These are phyloP conservation scores for Pocillopora grandis DNA, from an alignment of 92 coral and sea anemone genomes.

Conservation along the genomic window DNA sequence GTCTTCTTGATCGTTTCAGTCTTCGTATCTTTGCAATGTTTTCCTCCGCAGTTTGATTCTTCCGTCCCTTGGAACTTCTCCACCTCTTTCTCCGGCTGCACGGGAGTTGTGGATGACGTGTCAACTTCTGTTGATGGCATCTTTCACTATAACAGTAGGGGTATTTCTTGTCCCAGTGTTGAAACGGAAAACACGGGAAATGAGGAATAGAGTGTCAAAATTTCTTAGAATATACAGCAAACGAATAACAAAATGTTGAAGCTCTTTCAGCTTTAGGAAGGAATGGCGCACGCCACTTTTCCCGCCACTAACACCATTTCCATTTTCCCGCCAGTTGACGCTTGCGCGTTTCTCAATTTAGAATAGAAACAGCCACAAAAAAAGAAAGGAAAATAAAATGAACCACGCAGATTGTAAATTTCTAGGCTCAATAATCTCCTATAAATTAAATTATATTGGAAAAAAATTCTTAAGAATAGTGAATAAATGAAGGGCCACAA, in stretches of 20 bases:
- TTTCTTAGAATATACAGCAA: not conserved
- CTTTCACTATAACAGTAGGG: not conserved
- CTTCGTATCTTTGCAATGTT: conserved; percentile 21
- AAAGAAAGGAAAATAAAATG: too few species aligned
- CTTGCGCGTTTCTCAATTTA: not conserved
- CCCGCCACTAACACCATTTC: conserved; percentile 20
- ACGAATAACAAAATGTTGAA: not conserved
- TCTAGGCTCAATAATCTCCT: too few species aligned
- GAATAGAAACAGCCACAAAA: too few species aligned
- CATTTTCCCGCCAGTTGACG: conserved; percentile 11
- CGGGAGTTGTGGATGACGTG: conserved; percentile 25
- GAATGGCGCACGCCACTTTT: conserved; percentile 11
- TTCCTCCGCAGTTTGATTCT: conserved; percentile 18
- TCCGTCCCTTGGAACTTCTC: conserved; percentile 25
- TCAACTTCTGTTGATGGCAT: conserved; percentile 64
- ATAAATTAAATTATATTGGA: too few species aligned
- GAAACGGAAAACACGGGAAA: not conserved
- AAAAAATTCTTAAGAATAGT: too few species aligned
- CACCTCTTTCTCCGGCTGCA: conserved; percentile 16
- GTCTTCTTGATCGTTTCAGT: conserved; percentile 25
- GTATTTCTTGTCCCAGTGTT: not conserved
- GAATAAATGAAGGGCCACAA: too few species aligned
- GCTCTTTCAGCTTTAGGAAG: conserved; percentile 1
- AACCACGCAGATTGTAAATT: too few species aligned
- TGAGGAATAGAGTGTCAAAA: not conserved